Evolutionary conservation across 2,888 invertebrate species (phyloP).

Genomic region (Globia sparganii): DNA sequence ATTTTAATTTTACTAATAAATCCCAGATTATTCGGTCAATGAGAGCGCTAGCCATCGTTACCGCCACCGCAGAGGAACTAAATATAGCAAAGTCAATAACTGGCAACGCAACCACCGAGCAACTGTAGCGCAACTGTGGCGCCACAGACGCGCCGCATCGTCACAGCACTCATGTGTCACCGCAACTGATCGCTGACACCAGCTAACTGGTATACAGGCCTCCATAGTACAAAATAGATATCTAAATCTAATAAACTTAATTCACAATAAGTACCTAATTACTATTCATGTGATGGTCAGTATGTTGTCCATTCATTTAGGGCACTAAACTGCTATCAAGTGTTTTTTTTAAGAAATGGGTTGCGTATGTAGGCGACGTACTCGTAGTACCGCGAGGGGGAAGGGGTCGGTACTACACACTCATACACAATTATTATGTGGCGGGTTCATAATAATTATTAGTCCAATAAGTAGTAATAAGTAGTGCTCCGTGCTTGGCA

Average conservation of each 20-base stretch:
- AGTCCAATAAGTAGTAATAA: too few species aligned
- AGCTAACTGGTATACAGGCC: neutral
- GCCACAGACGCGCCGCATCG: too few species aligned
- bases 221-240: neutral
- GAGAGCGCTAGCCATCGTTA: neutral
- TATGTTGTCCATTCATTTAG: neutral
- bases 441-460: conserved; percentile 11
- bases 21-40: too few species aligned
- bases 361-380: neutral
- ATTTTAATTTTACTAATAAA: too few species aligned
- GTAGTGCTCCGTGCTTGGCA: too few species aligned
- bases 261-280: neutral
- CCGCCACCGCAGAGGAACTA: neutral
- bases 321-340: neutral
- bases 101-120: too few species aligned
- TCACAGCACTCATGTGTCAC: too few species aligned
- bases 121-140: too few species aligned
- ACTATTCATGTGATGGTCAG: neutral
- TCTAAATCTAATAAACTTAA: neutral
- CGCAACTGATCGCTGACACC: neutral
- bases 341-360: neutral
- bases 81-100: neutral
- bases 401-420: neutral
- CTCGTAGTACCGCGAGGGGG: too few species aligned
- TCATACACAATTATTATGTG: neutral